Evolutionary conservation across 2,113 vertebrate species (phyloP).

Genomic region (Procavia capensis): DNA sequence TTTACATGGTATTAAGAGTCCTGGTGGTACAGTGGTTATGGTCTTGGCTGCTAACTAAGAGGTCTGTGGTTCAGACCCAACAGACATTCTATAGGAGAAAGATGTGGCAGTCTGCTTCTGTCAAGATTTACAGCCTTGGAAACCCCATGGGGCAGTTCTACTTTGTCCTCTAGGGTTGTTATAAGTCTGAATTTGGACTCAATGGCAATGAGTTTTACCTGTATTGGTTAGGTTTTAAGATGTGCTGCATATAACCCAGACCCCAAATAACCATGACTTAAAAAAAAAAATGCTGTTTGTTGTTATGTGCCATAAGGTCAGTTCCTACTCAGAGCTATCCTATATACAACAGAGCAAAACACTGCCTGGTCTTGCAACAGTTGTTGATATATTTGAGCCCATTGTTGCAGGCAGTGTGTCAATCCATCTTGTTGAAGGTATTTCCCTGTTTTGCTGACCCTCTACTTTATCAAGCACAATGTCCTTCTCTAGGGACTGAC

Average conservation of each 20-base stretch:
- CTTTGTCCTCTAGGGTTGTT: background rate
- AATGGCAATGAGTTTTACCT: background rate
- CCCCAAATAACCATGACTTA: background rate
- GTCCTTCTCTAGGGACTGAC: too few relatives aligned
- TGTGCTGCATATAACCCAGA: background rate
- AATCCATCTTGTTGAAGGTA: too few relatives aligned
- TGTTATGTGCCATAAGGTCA: too few relatives aligned
- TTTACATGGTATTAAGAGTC: background rate
- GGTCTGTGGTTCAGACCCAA: background rate
- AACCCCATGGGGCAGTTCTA: background rate
- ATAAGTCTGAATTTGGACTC: background rate
- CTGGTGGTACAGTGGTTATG: background rate
- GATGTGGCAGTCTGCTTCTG: background rate
- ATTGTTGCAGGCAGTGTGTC: too few relatives aligned
- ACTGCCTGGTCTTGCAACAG: too few relatives aligned
- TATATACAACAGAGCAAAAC: too few relatives aligned
- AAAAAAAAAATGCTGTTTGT: background rate
- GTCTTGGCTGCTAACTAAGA: background rate
- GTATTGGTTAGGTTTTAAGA: background rate
- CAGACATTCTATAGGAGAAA: background rate
- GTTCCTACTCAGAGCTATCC: too few relatives aligned
- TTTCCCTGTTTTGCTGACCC: too few relatives aligned
- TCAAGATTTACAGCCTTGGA: background rate
- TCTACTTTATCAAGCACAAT: too few relatives aligned
- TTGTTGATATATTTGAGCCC: too few relatives aligned